Conservation (phyloP, 2,113 vertebrate genomes). For the Hucho hucho region DNA sequence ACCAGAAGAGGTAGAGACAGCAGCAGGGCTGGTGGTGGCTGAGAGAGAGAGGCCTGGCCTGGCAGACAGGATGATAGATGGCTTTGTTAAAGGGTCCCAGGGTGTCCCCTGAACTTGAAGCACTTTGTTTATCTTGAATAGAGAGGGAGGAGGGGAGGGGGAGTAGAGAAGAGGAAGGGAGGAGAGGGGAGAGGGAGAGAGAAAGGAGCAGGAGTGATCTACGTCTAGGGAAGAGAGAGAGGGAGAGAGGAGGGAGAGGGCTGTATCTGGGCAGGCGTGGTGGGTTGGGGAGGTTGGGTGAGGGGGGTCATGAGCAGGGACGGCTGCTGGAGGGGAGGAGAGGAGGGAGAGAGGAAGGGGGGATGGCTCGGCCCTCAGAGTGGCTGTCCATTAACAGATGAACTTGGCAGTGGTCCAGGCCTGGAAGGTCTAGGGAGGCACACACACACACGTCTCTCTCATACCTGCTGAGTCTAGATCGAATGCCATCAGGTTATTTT, state of each 20-base stretch:
- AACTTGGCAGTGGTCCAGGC: conserved; percentile 94
- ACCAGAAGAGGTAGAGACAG: conserved; percentile 56
- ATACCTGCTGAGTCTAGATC: conserved; percentile 83
- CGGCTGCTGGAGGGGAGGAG: too few species aligned
- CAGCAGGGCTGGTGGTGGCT: conserved; percentile 72
- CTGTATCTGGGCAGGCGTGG: conserved; percentile 65
- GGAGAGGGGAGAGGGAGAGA: conserved; percentile 58
- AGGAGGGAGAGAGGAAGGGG: too few species aligned
- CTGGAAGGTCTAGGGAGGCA: conserved; percentile 88
- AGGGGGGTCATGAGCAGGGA: too few species aligned
- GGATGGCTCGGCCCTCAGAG: too few species aligned
- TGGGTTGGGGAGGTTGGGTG: conserved; percentile 61
- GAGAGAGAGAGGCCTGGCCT: conserved; percentile 89
- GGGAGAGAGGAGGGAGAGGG: too few species aligned
- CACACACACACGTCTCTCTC: conserved; percentile 70
- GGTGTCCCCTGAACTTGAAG: conserved; percentile 99
- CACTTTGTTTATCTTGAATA: conserved; percentile 99
- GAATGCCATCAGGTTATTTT: conserved; percentile 79
- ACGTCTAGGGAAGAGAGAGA: conserved; percentile 46
- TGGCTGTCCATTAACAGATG: conserved; percentile 98
- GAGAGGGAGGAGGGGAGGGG: conserved; percentile 84
- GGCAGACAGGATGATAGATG: conserved; percentile 99
- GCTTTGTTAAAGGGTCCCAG: conserved; percentile 99
- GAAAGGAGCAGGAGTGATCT: conserved; percentile 61
- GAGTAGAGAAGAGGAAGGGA: conserved; percentile 62